phyloP scores from a whole-genome alignment of 2,797 vertebrate species.

The Ara ararauna region DNA sequence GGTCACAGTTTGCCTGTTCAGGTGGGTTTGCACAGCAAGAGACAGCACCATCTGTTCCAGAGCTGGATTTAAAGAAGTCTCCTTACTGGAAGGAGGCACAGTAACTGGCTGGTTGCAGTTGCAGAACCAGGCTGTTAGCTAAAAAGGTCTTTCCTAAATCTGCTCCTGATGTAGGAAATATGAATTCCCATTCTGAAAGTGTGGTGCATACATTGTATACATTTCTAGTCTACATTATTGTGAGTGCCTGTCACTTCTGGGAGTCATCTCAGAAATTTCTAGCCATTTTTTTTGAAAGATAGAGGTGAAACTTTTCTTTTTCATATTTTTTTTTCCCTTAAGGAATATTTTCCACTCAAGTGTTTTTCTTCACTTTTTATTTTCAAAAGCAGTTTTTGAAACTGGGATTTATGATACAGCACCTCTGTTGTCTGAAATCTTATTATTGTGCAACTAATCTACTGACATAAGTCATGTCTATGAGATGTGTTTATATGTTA shows the following conservation, averaged over 20 bases:
- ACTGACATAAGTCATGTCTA: background rate
- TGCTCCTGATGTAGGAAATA: background rate
- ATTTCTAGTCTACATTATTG: background rate
- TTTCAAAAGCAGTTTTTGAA: background rate
- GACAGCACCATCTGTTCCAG: background rate
- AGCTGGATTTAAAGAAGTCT: background rate
- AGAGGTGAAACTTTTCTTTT: background rate
- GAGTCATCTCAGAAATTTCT: background rate
- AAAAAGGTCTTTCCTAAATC: background rate
- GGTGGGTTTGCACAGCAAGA: background rate
- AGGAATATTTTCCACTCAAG: background rate
- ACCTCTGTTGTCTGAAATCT: background rate
- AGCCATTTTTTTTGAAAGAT: background rate
- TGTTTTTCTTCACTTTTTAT: background rate
- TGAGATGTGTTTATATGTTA: background rate
- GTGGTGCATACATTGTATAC: background rate
- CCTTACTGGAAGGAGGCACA: background rate
- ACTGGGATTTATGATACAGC: background rate
- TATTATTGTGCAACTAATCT: background rate
- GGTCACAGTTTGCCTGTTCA: background rate
- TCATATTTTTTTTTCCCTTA: background rate
- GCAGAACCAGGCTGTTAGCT: background rate
- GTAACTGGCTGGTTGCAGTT: background rate
- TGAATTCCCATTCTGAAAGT: background rate
- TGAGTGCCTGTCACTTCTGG: background rate